phyloP scores from a whole-genome alignment of 1,140 invertebrate species.

The Solen grandis region DNA sequence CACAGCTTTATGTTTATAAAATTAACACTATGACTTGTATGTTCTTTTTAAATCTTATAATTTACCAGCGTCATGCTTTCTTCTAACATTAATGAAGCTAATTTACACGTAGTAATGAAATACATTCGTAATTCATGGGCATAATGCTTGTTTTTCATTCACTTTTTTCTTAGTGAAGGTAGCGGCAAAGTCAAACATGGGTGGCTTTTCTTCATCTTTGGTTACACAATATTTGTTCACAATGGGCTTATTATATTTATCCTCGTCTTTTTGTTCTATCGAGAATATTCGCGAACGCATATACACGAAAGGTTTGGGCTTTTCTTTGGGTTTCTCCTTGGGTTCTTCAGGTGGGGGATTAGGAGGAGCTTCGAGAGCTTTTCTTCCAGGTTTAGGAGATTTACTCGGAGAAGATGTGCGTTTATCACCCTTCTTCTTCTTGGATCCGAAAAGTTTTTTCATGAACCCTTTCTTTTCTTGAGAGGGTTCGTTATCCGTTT shows the following conservation, averaged over 20 bases:
- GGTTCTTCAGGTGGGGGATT: constrained; percentile 58
- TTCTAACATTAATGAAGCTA: too few relatives aligned
- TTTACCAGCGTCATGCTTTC: too few relatives aligned
- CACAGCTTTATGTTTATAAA: too few relatives aligned
- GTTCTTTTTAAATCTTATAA: too few relatives aligned
- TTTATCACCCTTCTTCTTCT: constrained; percentile 70
- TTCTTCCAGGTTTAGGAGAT: constrained; percentile 49
- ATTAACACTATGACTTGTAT: too few relatives aligned
- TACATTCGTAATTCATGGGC: too few relatives aligned
- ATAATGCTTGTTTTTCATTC: too few relatives aligned
- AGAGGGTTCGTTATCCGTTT: constrained; percentile 39
- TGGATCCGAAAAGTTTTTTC: constrained; percentile 71
- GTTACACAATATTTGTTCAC: constrained; percentile 50
- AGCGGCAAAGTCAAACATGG: constrained; percentile 47
- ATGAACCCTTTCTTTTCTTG: constrained; percentile 71
- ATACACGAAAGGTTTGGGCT: constrained; percentile 74
- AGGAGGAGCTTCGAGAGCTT: constrained; percentile 40
- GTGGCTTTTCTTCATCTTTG: constrained; percentile 41
- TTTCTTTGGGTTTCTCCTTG: constrained; percentile 59
- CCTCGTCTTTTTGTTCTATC: constrained; percentile 76
- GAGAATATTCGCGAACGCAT: constrained; percentile 73
- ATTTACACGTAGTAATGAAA: too few relatives aligned
- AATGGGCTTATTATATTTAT: constrained; percentile 56
- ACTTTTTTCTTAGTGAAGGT: constrained; percentile 52
- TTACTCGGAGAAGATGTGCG: constrained; percentile 48